Percentiles rank a stretch among this genome's conserved stretches.
Evolutionary conservation across 2,113 vertebrate species (phyloP).

Genomic region (Ageneiosus marmoratus): DNA sequence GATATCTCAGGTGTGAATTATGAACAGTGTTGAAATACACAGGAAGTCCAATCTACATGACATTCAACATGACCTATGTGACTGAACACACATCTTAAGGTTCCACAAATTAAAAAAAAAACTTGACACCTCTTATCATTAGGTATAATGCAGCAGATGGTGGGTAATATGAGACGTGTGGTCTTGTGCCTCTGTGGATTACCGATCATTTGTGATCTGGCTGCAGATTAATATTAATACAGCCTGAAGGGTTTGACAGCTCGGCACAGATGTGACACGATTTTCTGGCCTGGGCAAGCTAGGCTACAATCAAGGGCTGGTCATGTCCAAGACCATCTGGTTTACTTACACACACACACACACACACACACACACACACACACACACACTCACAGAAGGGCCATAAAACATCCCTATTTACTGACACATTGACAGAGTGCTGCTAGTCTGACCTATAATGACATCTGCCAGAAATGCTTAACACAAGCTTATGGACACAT

Average conservation of each 20-base stretch:
- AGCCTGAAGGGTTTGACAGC: constrained; percentile 32
- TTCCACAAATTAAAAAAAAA: neutral
- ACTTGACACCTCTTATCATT: constrained; percentile 9
- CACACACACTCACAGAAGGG: constrained; percentile 14
- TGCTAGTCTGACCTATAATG: constrained; percentile 36
- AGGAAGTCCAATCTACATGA: neutral
- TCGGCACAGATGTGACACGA: constrained; percentile 32
- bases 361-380: constrained; percentile 16
- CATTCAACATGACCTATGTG: neutral
- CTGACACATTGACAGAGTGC: constrained; percentile 37
- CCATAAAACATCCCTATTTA: constrained; percentile 44
- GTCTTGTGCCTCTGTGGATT: constrained; percentile 30
- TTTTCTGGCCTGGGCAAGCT: constrained; percentile 40
- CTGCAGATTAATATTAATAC: constrained; percentile 44
- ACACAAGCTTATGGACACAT: constrained; percentile 2
- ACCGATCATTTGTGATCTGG: constrained; percentile 39
- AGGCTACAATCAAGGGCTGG: constrained; percentile 25
- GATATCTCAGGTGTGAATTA: neutral
- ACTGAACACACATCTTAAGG: neutral
- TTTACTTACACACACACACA: constrained; percentile 15
- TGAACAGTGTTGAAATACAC: neutral
- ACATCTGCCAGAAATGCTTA: constrained; percentile 34
- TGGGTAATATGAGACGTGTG: constrained; percentile 8
- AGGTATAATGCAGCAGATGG: constrained; percentile 17
- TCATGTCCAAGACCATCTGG: constrained; percentile 47